Evolutionary conservation across 2,797 vertebrate species (phyloP), one percentile per base, ranked within the genome.

Genomic region (Acrossocheilus fasciatus): DNA sequence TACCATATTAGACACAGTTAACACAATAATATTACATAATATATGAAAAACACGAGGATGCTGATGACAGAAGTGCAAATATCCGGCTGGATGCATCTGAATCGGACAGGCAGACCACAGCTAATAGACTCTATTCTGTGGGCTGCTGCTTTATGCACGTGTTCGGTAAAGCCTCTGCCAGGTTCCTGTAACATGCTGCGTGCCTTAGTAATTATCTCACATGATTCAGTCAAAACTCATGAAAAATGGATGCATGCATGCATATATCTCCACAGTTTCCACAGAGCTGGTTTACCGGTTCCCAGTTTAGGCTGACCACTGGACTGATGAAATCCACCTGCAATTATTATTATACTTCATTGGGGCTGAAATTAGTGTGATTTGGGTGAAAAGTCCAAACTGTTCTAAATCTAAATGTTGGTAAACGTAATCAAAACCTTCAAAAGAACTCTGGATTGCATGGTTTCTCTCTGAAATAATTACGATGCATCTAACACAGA

Each of bases 1-100:
- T 68, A 78, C 20, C 62, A 15, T n/a, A 62, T 76, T n/a, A 43
- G 73, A 77, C 20, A 36, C 62, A 54, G 23, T 50, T 84, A 66
- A 64, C 72, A 59, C 36, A 76, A n/a, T 45, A 50, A 23, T 54
- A 47, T 6, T 20, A 8, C 36, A 18, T 23, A 23, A 47, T n/a
- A 64, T 41, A 57, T 62, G 43, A 20, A 34, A 34, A 34, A 10
- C 70, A 10, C 7, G 66, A 57, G 4, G 14, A n/a, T 30, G 26
- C n/a, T 47, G 26, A 47, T 18, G 36, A 30, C 18, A 50, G 64
- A 34, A 50, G 26, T 8, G 26, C 14, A 41, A 6, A 45, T 17
- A 36, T 52, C 30, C 17, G 47, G 9, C 80, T 70, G 20, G 20
- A 57, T 23, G 54, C 54, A 57, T 10, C 5, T 34, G 26, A 66